Base-by-base conservation (phyloP, 2,113 vertebrate genomes). In the Gobiocypris rarus region DNA sequence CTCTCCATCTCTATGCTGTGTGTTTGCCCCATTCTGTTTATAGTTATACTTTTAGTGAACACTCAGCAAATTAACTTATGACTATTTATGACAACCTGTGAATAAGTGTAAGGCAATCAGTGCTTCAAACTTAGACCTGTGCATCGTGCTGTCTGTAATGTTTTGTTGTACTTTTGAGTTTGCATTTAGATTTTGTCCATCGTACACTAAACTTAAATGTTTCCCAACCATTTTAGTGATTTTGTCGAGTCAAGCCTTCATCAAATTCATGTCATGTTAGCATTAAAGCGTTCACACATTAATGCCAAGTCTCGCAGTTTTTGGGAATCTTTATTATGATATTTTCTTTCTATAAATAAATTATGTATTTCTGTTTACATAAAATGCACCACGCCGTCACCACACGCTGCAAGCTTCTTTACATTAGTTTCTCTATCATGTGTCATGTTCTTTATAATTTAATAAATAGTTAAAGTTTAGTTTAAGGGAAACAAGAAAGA, bases 51-150 rank as follows among this genome's bases (percentile, higher is more conserved):
- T 75, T 61, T n/a, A 34, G 52, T 77, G 52, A 41, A 76, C 58
- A 78, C 43, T 45, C 34, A 63, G 34, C 56, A 43, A 13, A 59
- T 26, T 15, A 61, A 79, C 24, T 79, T 43, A 80, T 17, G 31
- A 31, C 75, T 77, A 52, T 75, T 87, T 87, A 84, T 79, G 76
- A 82, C 81, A 67, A 15, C 70, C 56, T 28, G 45, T 74, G 45
- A 74, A 59, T 38, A 65, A 73, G 69, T 14, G 73, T 26, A 45
- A 59, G 24, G 48, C 65, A 75, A 65, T 83, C 52, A 87, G 58
- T 81, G 54, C 54, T 43, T 74, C 58, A 22, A 79, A 61, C 24
- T 31, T 48, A 59, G n/a, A 79, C 28, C 24, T 50, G 56, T 22
- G 67, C 80, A 87, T 81, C 48, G 48, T 81, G 10, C 41, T 69